Base-by-base conservation (phyloP, 2,888 invertebrate species). In the Suillia variegata region DNA sequence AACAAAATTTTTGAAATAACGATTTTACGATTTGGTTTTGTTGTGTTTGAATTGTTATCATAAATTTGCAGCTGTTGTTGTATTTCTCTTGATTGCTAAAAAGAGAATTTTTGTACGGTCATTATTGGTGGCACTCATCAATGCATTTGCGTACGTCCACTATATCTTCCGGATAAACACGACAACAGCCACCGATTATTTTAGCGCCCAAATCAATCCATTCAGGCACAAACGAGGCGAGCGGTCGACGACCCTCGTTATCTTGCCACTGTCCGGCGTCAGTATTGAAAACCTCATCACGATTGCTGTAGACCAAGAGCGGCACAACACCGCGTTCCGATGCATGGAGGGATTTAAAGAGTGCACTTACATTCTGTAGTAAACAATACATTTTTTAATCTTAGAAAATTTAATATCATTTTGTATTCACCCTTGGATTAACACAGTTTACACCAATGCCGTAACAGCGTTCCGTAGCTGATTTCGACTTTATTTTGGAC, bases 401-500 rank as follows among this genome's bases (percentile, higher is more conserved):
- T 38, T 38, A 17, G 18, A 45, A 4, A n/a, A 31, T 31, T 31
- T 6, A 12, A 12, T 31, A n/a, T n/a, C n/a, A n/a, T n/a, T n/a
- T 8, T 2, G 18, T 21, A 55, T 17, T 50, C 68, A 74, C 74
- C 58, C 62, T 67, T 15, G 93, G 92, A 55, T 87, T 85, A 38
- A 93, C 86, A 80, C 97, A 98, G 82, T 98, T 97, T 0, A 94
- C 88, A 2, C 97, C 97, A 55, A 96, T 87, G 1, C 92, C 96
- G 17, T 93, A 84, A 62, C 96, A 83, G 64, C 85, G 85, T 1
- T 84, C 81, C 2, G 84, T 82, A 2, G 75, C 74, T 76, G 91
- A 90, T 47, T 85, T 77, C 20, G 87, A 86, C 63, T 81, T 78
- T 1, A 84, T 76, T 38, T 71, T 67, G 2, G 80, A 78, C 86